Evolutionary conservation across 2,888 invertebrate genomes (phyloP).

Genomic region (Hofmannophila pseudospretella): DNA sequence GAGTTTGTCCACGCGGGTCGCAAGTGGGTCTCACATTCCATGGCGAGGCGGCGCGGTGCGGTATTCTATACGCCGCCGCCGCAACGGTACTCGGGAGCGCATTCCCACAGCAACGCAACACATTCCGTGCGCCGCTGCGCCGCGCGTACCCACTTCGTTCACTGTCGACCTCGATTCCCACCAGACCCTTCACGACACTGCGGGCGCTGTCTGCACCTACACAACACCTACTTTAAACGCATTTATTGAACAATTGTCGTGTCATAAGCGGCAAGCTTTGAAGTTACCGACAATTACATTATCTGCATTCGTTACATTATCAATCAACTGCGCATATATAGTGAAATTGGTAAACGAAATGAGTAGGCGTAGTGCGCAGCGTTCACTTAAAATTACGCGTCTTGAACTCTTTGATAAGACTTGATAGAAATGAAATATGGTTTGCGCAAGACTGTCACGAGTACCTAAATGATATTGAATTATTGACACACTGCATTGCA

Average conservation of each 20-base stretch:
- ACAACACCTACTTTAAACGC: conserved; percentile 25
- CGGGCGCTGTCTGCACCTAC: conserved; percentile 31
- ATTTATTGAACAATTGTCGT: conserved; percentile 36
- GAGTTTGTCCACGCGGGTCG: conserved; percentile 45
- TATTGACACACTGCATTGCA: no score
- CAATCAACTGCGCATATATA: no score
- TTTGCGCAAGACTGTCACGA: not conserved
- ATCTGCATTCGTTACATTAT: conserved; percentile 14
- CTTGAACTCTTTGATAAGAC: no score
- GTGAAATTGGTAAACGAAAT: no score
- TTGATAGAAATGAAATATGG: no score
- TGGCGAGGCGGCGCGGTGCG: conserved; percentile 38
- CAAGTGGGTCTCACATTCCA: conserved; percentile 74
- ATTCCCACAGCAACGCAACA: conserved; percentile 72
- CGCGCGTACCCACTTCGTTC: conserved; percentile 26
- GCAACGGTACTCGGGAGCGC: conserved; percentile 73
- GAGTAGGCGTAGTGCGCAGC: no score
- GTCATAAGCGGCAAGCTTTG: conserved; percentile 27
- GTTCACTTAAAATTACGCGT: no score
- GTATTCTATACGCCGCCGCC: conserved; percentile 35
- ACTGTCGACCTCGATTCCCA: conserved; percentile 58
- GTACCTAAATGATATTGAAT: no score
- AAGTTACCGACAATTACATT: conserved; percentile 21
- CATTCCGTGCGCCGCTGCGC: conserved; percentile 19
- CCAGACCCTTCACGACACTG: conserved; percentile 25